These are phyloP conservation scores for Scaptomyza tumidula DNA, from an alignment of 2,888 invertebrate species.

Conservation along the genomic window DNA sequence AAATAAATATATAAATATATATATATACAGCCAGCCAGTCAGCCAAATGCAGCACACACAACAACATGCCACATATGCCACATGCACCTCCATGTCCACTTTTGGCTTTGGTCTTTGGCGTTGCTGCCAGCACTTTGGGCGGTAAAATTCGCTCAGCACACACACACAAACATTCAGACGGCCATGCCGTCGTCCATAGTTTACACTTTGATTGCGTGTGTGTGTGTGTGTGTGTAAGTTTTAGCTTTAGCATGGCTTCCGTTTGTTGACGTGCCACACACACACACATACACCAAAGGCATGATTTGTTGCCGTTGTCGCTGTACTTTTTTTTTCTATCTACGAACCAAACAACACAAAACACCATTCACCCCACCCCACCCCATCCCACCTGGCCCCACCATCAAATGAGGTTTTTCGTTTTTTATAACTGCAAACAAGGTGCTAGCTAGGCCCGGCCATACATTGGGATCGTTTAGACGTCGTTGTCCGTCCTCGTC, in stretches of 20 bases:
- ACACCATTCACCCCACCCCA: background rate
- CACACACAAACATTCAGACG: constrained; percentile 28
- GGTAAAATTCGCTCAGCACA: constrained; percentile 73
- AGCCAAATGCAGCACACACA: constrained; percentile 23
- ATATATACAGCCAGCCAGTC: constrained; percentile 8
- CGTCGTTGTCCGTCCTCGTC: constrained; percentile 42
- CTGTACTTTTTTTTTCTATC: constrained; percentile 14
- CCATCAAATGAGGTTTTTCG: background rate
- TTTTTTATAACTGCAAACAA: constrained; percentile 15
- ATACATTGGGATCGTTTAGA: constrained; percentile 52
- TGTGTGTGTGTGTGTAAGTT: constrained; percentile 27
- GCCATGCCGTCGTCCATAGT: constrained; percentile 73
- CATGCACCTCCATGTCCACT: constrained; percentile 51
- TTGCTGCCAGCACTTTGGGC: constrained; percentile 75
- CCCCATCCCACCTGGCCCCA: background rate
- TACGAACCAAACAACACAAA: background rate
- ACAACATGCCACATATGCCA: constrained; percentile 42
- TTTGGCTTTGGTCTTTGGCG: constrained; percentile 66
- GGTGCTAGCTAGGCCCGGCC: constrained; percentile 32
- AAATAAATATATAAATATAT: too few species aligned
- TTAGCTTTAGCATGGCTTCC: constrained; percentile 74
- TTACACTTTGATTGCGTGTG: constrained; percentile 66
- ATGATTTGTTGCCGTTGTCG: constrained; percentile 56
- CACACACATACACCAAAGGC: constrained; percentile 29
- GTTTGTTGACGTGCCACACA: constrained; percentile 62